These are phyloP conservation scores for Arctocebus calabarensis DNA, from an alignment of 2,797 vertebrate species.

Conservation along the genomic window DNA sequence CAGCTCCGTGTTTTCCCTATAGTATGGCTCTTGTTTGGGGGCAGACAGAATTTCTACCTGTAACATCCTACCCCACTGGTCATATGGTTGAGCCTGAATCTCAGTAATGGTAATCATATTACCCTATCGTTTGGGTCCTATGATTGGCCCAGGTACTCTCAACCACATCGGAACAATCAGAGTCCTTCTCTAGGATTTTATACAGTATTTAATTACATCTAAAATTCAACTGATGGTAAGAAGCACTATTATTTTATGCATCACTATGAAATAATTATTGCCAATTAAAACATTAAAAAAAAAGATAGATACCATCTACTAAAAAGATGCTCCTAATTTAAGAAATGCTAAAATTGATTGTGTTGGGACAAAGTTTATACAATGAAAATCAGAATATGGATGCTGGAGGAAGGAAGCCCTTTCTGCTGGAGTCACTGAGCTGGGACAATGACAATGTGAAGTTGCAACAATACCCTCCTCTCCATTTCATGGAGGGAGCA, in stretches of 20 bases:
- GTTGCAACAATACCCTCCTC: too few relatives aligned
- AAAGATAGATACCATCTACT: not conserved
- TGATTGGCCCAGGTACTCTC: not conserved
- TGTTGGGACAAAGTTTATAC: not conserved
- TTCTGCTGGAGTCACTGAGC: not conserved
- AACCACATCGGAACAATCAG: not conserved
- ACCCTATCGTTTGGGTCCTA: not conserved
- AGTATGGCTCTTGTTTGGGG: not conserved
- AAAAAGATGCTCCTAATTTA: not conserved
- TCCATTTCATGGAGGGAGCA: not conserved
- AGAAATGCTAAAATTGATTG: not conserved
- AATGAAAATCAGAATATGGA: not conserved
- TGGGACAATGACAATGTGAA: not conserved
- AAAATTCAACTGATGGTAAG: not conserved
- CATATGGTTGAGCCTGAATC: not conserved
- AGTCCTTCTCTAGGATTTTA: not conserved
- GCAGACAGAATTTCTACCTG: not conserved
- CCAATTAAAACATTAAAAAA: not conserved
- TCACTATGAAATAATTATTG: not conserved
- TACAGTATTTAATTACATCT: not conserved
- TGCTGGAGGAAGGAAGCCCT: not conserved
- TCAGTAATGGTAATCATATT: not conserved
- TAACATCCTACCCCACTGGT: not conserved
- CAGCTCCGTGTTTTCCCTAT: fast-evolving
- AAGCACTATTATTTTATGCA: not conserved